These are phyloP conservation scores for Dendrolimus houi DNA, from an alignment of 2,888 invertebrate genomes.

Conservation along the genomic window DNA sequence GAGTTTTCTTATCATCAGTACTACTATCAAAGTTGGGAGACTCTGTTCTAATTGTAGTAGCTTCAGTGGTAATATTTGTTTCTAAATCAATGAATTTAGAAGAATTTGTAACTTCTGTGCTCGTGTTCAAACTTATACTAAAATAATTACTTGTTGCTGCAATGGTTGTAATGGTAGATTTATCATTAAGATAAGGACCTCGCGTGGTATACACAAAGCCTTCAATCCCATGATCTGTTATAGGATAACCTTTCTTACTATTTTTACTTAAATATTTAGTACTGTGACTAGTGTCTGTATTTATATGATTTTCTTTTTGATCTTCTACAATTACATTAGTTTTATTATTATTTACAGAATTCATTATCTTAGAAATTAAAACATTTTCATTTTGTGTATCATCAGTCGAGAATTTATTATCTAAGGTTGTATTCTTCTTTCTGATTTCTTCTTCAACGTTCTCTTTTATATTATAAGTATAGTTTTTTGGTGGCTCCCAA, in stretches of 20 bases:
- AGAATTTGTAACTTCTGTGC: not conserved
- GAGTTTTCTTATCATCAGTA: not conserved
- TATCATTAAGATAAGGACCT: not conserved
- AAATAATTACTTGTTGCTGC: not conserved
- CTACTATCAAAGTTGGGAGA: not conserved
- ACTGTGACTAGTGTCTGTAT: not conserved
- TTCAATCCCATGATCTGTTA: not conserved
- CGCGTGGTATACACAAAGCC: not conserved
- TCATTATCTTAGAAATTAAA: constrained; percentile 25
- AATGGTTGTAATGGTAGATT: not conserved
- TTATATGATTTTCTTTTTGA: constrained; percentile 1
- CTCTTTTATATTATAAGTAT: constrained; percentile 33
- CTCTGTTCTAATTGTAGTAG: no score
- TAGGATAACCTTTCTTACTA: not conserved
- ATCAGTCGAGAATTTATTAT: constrained; percentile 10
- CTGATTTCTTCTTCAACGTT: constrained; percentile 35
- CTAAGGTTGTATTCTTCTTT: constrained; percentile 11
- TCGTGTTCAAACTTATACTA: not conserved
- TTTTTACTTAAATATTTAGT: not conserved
- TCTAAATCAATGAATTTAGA: no score
- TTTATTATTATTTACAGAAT: constrained; percentile 8
- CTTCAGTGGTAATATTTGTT: no score
- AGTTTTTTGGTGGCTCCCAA: constrained; percentile 39
- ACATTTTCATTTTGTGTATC: constrained; percentile 16
- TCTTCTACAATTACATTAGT: not conserved